Percentiles rank a stretch among this genome's conserved stretches.
Evolutionary conservation across 1,140 invertebrate genomes (phyloP).

Genomic region (Cyphomyrmex costatus): DNA sequence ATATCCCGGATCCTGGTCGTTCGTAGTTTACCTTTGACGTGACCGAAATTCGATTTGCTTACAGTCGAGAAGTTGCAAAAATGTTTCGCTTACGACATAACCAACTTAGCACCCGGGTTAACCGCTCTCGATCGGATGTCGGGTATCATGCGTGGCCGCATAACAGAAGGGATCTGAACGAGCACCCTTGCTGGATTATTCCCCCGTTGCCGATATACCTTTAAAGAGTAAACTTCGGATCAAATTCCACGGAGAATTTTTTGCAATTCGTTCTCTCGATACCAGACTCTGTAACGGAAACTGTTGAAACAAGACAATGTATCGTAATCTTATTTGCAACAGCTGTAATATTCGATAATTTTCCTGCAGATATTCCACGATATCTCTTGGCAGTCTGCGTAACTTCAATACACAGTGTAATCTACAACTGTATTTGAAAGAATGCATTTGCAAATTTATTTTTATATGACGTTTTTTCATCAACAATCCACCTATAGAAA

Average conservation of each 20-base stretch:
- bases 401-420: neutral
- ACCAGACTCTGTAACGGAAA: conserved; percentile 17
- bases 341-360: conserved; percentile 43
- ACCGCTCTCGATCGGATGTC: conserved; percentile 48
- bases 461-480: neutral
- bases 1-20: conserved; percentile 59
- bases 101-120: conserved; percentile 53
- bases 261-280: conserved; percentile 52
- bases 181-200: conserved; percentile 48
- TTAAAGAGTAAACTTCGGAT: conserved; percentile 34
- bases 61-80: conserved; percentile 52
- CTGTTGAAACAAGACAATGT: neutral
- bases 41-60: conserved; percentile 73
- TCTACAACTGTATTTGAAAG: neutral
- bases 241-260: conserved; percentile 51
- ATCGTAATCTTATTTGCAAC: conserved; percentile 22
- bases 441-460: neutral
- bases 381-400: neutral
- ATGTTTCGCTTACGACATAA: conserved; percentile 39
- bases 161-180: conserved; percentile 33
- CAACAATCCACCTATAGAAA: neutral
- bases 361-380: neutral
- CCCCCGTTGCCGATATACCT: conserved; percentile 37
- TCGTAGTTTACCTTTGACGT: conserved; percentile 71
- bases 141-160: conserved; percentile 38